A percentile compares a stretch with the other conserved stretches of the same genome.
Conservation (phyloP, 1,140 invertebrate genomes). For the Heliothis subflexa region DNA sequence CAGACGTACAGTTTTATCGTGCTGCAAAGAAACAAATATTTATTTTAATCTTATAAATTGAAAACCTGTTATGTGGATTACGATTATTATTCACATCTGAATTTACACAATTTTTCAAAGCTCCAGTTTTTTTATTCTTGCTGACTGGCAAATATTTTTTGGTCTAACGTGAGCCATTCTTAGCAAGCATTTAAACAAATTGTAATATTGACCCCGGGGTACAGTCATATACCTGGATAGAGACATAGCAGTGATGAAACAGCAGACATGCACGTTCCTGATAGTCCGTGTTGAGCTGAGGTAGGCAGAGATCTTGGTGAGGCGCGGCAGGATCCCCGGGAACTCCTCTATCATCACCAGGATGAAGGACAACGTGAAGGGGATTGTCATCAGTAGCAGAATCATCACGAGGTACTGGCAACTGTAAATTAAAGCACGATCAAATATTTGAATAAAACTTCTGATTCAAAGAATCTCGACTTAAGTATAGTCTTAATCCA, state of each 20-base stretch:
- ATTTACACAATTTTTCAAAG: not conserved
- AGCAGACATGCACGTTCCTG: conserved; percentile 92
- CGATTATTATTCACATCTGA: too few relatives aligned
- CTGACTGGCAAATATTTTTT: too few relatives aligned
- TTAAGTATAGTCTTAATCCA: too few relatives aligned
- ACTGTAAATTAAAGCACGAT: conserved; percentile 64
- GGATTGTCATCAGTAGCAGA: conserved; percentile 88
- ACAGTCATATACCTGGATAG: conserved; percentile 82
- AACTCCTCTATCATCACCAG: conserved; percentile 96
- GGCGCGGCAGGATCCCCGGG: conserved; percentile 87
- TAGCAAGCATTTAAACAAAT: not conserved
- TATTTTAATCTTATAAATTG: not conserved
- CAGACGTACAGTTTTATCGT: conserved; percentile 82
- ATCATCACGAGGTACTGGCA: conserved; percentile 87
- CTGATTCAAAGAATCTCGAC: too few relatives aligned
- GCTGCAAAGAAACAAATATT: conserved; percentile 64
- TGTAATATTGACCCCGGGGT: not conserved
- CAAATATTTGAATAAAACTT: not conserved
- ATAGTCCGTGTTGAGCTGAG: conserved; percentile 90
- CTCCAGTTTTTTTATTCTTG: too few relatives aligned
- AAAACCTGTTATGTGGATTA: too few relatives aligned
- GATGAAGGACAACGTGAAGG: conserved; percentile 89
- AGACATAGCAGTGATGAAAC: conserved; percentile 93
- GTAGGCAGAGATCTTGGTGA: conserved; percentile 91
- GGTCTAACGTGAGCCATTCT: too few relatives aligned